phyloP scores from a whole-genome alignment of 2,888 invertebrate genomes.

The Calliscelio sp. region DNA sequence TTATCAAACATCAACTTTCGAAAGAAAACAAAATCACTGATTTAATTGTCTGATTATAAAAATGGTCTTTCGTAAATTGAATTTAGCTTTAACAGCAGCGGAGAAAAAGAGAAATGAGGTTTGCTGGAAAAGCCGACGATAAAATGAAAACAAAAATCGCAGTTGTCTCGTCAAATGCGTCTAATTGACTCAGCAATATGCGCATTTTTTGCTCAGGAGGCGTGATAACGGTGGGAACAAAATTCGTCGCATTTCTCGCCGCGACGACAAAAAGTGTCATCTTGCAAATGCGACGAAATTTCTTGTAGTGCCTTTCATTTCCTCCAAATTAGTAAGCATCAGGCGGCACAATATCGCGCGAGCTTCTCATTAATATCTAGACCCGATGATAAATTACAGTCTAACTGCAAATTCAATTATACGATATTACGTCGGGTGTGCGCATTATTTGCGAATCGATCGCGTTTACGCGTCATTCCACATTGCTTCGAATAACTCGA shows the following conservation, averaged over 20 bases:
- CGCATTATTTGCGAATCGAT: conserved; percentile 70
- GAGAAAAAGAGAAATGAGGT: neutral
- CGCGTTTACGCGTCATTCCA: conserved; percentile 71
- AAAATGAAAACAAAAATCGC: conserved; percentile 23
- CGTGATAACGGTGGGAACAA: no score
- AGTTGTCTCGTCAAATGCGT: conserved; percentile 30
- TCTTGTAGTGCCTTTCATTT: no score
- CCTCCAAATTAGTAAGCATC: no score
- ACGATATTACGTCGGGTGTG: conserved; percentile 66
- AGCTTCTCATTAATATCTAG: conserved; percentile 64
- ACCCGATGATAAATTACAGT: conserved; percentile 69
- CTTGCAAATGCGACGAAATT: no score
- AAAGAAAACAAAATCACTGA: no score
- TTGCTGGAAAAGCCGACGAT: neutral
- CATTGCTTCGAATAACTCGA: conserved; percentile 69
- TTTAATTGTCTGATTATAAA: no score
- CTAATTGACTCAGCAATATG: conserved; percentile 56
- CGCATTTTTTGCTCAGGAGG: no score
- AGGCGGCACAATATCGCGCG: conserved; percentile 64
- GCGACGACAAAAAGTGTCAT: no score
- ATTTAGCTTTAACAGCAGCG: no score
- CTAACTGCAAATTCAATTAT: conserved; percentile 72
- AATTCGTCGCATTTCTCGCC: no score
- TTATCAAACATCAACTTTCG: no score
- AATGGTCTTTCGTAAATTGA: no score